Evolutionary conservation across 2,888 invertebrate genomes (phyloP).

Genomic region (Mylabris sibirica): DNA sequence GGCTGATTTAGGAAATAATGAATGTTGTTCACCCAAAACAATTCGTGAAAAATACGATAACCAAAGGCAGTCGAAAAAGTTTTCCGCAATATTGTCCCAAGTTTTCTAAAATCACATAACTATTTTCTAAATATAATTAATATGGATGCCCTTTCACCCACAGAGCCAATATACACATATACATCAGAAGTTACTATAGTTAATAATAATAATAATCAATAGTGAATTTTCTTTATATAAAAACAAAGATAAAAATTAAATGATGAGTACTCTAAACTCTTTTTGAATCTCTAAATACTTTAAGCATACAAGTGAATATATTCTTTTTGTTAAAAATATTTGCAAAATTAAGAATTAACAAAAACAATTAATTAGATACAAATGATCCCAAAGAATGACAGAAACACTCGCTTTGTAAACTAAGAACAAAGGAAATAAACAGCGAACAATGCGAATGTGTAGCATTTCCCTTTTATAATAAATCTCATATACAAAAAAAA

Average conservation of each 20-base stretch:
- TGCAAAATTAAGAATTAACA: conserved; percentile 29
- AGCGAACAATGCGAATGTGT: conserved; percentile 30
- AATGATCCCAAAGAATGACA: conserved; percentile 31
- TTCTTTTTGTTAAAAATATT: conserved; percentile 42
- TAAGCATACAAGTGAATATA: conserved; percentile 49
- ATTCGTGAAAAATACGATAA: conserved; percentile 16
- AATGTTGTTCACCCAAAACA: conserved; percentile 28
- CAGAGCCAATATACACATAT: conserved; percentile 59
- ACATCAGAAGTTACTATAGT: conserved; percentile 52
- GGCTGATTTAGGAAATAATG: conserved; percentile 31
- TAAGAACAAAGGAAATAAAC: conserved; percentile 18
- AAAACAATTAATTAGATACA: conserved; percentile 28
- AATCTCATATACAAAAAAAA: neutral
- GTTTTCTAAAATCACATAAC: conserved; percentile 55
- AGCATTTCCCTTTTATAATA: neutral
- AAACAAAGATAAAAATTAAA: conserved; percentile 40
- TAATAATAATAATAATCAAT: conserved; percentile 50
- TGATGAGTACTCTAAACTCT: conserved; percentile 43
- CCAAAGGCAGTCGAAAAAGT: conserved; percentile 26
- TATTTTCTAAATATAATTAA: conserved; percentile 50
- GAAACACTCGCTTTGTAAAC: conserved; percentile 28
- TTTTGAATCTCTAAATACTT: conserved; percentile 52
- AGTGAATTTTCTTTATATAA: conserved; percentile 37
- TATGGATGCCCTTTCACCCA: conserved; percentile 59
- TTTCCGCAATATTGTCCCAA: conserved; percentile 52